Evolutionary conservation across 2,113 vertebrate species (phyloP), one percentile per base, ranked within the genome.

Genomic region (Rhea pennata): DNA sequence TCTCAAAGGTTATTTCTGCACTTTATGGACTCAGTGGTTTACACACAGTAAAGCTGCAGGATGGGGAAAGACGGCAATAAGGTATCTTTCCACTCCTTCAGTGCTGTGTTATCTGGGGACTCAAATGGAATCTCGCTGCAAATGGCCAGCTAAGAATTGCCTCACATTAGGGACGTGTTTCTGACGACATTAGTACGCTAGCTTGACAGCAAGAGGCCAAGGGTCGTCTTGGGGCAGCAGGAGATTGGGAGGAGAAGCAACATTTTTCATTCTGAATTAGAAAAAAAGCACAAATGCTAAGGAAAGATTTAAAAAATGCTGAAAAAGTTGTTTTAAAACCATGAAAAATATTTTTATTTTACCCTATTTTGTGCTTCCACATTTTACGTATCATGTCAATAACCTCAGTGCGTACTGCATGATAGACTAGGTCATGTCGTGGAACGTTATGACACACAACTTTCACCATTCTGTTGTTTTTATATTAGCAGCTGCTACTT

Each of bases 401-500:
- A 75, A 51, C 8, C 92, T 56, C 46, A 76, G 46, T 15, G 85
- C 0, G 0, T 40, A 78, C 36, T 2, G 8, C 44, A n/a, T 66
- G 87, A 85, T 15, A 87, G 53, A 96, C 29, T 33, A 73, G 80
- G 53, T 88, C 88, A 61, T 58, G 56, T 75, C 92, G 83, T 92
- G 76, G 94, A 84, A 96, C 51, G 74, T 83, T 33, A 50, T 23
- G 75, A 81, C 79, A 94, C 56, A 31, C 54, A 93, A 14, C n/a
- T 86, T 84, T 33, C 48, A 88, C 12, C 10, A 27, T 96, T 84
- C 79, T 95, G 88, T 94, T 94, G 83, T 94, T 96, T 90, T 96
- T 94, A 92, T 31, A 6, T 93, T 88, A 95, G 76, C 88, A 93
- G 79, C 72, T 92, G 90, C 88, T 97, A 84, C 93, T 90, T 94